Evolutionary conservation across 64 coral and sea anemone genomes (phyloP).

Genomic region (Platygyra sinensis): DNA sequence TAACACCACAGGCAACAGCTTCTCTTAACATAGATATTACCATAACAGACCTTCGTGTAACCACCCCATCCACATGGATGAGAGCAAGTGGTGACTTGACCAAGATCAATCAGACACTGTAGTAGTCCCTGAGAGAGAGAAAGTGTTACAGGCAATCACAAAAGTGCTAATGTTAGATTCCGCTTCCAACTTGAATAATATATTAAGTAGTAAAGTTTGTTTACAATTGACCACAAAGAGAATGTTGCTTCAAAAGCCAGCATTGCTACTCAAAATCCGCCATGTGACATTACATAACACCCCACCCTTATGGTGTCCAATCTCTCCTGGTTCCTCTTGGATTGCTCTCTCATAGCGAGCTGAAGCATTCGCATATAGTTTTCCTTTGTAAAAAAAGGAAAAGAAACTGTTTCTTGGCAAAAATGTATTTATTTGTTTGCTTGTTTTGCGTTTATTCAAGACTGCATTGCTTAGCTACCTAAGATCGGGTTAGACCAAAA

Average conservation of each 20-base stretch:
- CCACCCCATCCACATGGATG: conserved; percentile 84
- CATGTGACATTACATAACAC: too few species aligned
- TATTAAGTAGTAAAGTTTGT: not conserved
- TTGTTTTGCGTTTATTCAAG: too few species aligned
- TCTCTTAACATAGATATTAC: too few species aligned
- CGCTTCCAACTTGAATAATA: not conserved
- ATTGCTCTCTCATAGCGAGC: conserved; percentile 98
- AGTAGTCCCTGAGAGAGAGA: conserved; percentile 53
- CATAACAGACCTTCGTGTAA: conserved; percentile 79
- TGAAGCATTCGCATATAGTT: conserved; percentile 88
- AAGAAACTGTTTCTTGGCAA: not conserved
- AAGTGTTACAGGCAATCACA: not conserved
- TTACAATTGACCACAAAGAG: not conserved
- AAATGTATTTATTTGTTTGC: too few species aligned
- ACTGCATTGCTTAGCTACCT: too few species aligned
- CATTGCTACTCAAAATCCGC: not conserved
- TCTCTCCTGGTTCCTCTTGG: conserved; percentile 82
- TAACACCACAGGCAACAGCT: too few species aligned
- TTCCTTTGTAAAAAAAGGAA: conserved; percentile 45
- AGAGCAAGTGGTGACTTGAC: conserved; percentile 92
- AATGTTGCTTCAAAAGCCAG: not conserved
- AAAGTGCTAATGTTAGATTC: too few species aligned
- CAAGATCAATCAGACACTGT: conserved; percentile 87
- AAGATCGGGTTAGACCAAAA: too few species aligned
- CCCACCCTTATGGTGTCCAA: conserved; percentile 93